Conservation (phyloP, 2,888 invertebrate genomes). For the Cantharis rufa region DNA sequence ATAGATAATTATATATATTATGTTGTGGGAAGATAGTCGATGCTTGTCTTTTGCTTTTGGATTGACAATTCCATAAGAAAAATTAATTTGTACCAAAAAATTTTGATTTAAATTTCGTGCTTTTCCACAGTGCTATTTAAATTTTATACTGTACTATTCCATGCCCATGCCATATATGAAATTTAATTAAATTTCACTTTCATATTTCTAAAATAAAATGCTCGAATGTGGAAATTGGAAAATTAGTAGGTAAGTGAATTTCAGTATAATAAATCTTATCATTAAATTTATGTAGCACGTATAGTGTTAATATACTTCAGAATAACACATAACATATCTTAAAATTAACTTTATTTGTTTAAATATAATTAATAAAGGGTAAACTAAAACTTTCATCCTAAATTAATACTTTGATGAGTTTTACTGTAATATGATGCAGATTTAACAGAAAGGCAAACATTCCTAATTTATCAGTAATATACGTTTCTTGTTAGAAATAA, state of each 20-base stretch:
- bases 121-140: too few relatives aligned
- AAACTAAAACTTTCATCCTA: constrained; percentile 3
- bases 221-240: background rate
- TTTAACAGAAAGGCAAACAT: constrained; percentile 25
- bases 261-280: background rate
- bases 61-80: too few relatives aligned
- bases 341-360: background rate
- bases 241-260: background rate
- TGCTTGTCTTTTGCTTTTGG: too few relatives aligned
- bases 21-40: too few relatives aligned
- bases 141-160: too few relatives aligned
- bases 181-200: background rate
- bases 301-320: background rate
- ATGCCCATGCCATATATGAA: background rate
- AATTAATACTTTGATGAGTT: constrained; percentile 28
- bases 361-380: background rate
- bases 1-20: too few relatives aligned
- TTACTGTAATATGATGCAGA: constrained; percentile 18
- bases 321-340: background rate
- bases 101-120: too few relatives aligned
- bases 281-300: background rate
- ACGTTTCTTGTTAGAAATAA: constrained; percentile 10
- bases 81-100: too few relatives aligned
- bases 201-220: background rate
- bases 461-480: constrained; percentile 23